Base-by-base conservation (phyloP, 2,888 invertebrate species). In the Zeuzera pyrina region DNA sequence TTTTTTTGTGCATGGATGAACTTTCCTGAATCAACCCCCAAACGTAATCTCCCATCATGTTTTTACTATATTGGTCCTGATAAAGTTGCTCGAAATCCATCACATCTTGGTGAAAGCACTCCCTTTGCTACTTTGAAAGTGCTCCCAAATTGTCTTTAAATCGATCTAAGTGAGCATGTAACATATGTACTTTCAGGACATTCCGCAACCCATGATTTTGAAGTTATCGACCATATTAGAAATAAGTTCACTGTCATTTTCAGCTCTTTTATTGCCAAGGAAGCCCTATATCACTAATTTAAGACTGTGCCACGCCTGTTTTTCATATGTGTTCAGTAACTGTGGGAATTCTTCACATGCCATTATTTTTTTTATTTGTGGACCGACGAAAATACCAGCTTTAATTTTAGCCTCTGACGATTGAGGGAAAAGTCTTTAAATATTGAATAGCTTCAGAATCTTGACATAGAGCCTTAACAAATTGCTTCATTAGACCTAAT, bases 261-360 rank as follows among this genome's bases (percentile, higher is more conserved):
- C 40, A 38, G 38, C 36, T 33, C 35, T 39, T 5, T 30, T 35
- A 26, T 42, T 42, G 15, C 39, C 37, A 15, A 42, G 31, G 35
- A 42, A 45, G 22, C 38, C 41, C 38, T 24, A 25, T 28, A 42
- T 26, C 24, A 39, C 42, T 41, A 24, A 22, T 16, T 45, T 43
- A 40, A 40, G 29, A 28, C 41, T 45, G 39, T 34, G 29, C 39
- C 27, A 27, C 3, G 14, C 15, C 14, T 7, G 14, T 27, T 27
- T 14, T 27, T 27, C 14, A 14, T 13, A 8, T 7, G 6, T 7
- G 8, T 27, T 13, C 1, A 27, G 14, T 6, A 27, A 12, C 4
- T 13, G 2, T 27, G 27, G 1, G 15, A 27, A 27, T 12, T 27
- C 15, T 6, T 27, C 27, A 27, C n/a, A 3, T 4, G 13, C 14